A percentile compares a stretch with the other conserved stretches of the same genome.
phyloP scores from a whole-genome alignment of 2,888 invertebrate species.

The Erynnis tages region DNA sequence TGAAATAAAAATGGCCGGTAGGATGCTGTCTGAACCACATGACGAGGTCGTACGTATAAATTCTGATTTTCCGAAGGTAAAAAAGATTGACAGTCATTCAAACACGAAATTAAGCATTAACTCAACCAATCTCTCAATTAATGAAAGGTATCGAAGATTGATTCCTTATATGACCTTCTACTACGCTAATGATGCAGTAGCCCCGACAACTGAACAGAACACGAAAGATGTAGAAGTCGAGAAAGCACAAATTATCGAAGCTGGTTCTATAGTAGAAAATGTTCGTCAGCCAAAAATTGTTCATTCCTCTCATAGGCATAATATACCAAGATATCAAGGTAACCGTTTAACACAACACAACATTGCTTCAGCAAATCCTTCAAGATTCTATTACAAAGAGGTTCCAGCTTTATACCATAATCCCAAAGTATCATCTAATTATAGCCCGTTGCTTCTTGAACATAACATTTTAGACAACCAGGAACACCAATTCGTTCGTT shows the following conservation, averaged over 20 bases:
- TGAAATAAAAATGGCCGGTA: slow-evolving; percentile 65
- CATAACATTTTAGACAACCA: slow-evolving; percentile 42
- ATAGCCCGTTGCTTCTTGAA: slow-evolving; percentile 50
- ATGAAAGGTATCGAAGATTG: slow-evolving; percentile 87
- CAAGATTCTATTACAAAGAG: slow-evolving; percentile 65
- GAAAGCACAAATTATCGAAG: slow-evolving; percentile 66
- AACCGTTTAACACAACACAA: slow-evolving; percentile 73
- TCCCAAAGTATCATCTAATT: slow-evolving; percentile 49
- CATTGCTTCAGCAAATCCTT: slow-evolving; percentile 72
- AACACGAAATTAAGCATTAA: slow-evolving; percentile 39
- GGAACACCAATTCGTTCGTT: slow-evolving; percentile 49
- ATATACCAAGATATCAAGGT: slow-evolving; percentile 73
- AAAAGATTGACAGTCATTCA: slow-evolving; percentile 24
- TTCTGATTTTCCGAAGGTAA: slow-evolving; percentile 41
- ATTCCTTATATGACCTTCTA: slow-evolving; percentile 93
- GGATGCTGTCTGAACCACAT: slow-evolving; percentile 61
- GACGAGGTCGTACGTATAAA: slow-evolving; percentile 50
- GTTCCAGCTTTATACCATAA: slow-evolving; percentile 50
- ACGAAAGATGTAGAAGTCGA: slow-evolving; percentile 62
- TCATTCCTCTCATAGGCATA: slow-evolving; percentile 50
- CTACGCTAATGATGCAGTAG: slow-evolving; percentile 82
- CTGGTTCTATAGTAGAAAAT: slow-evolving; percentile 45
- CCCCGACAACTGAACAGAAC: slow-evolving; percentile 55
- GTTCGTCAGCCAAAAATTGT: slow-evolving; percentile 59
- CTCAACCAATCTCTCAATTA: slow-evolving; percentile 68